A percentile compares a stretch with the other conserved stretches of the same genome.
Evolutionary conservation across 2,797 vertebrate genomes (phyloP).

Genomic region (Ara ararauna): DNA sequence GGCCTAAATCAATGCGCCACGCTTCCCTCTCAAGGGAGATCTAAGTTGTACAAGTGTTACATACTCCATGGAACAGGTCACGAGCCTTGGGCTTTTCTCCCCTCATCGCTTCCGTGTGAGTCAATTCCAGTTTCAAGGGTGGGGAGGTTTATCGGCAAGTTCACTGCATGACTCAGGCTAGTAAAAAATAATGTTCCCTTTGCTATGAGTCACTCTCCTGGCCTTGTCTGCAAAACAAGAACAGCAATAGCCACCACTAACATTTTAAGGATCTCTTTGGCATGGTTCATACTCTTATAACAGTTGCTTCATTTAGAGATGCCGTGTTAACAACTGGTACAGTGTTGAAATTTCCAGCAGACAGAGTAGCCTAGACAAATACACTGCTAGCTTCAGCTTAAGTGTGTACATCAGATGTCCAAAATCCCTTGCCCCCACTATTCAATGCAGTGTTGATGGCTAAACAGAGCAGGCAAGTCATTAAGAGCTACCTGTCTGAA

Average conservation of each 20-base stretch:
- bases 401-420: rapidly evolving
- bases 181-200: background rate
- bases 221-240: conserved; percentile 2
- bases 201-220: conserved; percentile 4
- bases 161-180: conserved; percentile 30
- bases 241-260: background rate
- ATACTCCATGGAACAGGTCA: rapidly evolving
- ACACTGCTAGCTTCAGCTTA: background rate
- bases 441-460: rapidly evolving
- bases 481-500: background rate
- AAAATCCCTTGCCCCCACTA: background rate
- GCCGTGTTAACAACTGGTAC: background rate
- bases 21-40: background rate
- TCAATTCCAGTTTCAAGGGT: background rate
- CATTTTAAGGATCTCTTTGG: background rate
- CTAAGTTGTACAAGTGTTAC: rapidly evolving
- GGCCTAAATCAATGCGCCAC: rapidly evolving
- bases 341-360: background rate
- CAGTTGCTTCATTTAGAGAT: background rate
- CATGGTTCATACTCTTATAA: background rate
- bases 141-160: conserved; percentile 15
- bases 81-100: background rate
- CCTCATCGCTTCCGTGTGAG: background rate
- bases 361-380: background rate
- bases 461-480: background rate